Base-by-base conservation (phyloP, 2,797 vertebrate species). In the Bufotes viridis region DNA sequence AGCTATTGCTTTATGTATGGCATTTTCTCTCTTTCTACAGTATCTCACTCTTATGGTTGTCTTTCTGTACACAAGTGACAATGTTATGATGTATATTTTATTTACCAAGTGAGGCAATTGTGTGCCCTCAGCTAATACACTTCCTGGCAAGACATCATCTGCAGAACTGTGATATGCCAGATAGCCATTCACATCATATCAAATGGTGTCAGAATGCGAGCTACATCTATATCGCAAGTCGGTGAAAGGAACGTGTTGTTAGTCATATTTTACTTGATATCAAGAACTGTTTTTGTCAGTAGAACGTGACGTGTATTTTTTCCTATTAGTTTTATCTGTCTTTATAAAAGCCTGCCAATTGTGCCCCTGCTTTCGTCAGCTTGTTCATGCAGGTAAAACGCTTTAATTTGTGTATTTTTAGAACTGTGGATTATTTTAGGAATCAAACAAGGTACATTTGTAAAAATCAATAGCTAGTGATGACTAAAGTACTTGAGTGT, bases 331-430 rank as follows among this genome's bases (percentile, higher is more conserved):
- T 20, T 22, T 81, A 15, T 81, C 51, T 53, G 22, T 20, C 29
- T 42, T 63, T 13, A 49, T 79, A 79, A 79, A 29, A 75, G 18
- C 15, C 76, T 57, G 58, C 11, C 67, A 72, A 49, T 83, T 75
- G 20, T 42, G 34, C 42, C 57, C 29, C 29, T 24, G 13, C 24
- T 84, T 84, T 75, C 15, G 75, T 75, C 29, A n/a, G 69, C 9
- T 60, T 55, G 3, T 69, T n/a, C 1, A 42, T 57, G 55, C 70
- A 60, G 58, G 72, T 18, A 29, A 75, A 78, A 26, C 53, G 13
- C n/a, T 22, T 78, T 85, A 5, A 49, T 85, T 53, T 85, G n/a
- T 85, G 10, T 85, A 78, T 85, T 85, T 67, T 85, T 65, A 85
- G 84, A 78, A 78, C 42, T 13, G 15, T 60, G 49, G 20, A 24